Base-by-base conservation (phyloP, 2,888 invertebrate species). In the Athalia rosae region DNA sequence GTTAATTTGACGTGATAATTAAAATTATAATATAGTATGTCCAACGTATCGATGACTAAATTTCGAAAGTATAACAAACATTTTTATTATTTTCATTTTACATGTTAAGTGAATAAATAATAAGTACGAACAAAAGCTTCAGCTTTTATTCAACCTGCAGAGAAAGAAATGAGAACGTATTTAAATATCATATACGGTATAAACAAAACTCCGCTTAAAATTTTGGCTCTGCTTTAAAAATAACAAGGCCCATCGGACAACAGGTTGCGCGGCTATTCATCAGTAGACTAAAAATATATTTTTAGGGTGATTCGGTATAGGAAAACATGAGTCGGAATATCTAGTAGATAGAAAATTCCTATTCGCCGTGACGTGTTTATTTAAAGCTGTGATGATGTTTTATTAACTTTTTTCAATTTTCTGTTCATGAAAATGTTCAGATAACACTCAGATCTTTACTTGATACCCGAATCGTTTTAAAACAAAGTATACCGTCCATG, bases 71-170 rank as follows among this genome's bases (percentile, higher is more conserved):
- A 28, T 28, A 28, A 28, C 28, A 28, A 28, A 28, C 28, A 28
- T 63, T 41, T 71, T 58, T 71, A 43, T 45, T 71, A 71, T 71
- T 71, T 71, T 71, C 71, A 71, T 58, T 71, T 71, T 71, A 53
- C 67, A 69, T 69, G 53, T 69, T 56, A 69, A 69, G 43, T 6
- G 67, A 69, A 69, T 69, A 69, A 69, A 69, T 45, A 47, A 45
- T 66, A n/a, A 53, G 9, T 11, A n/a, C 43, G 11, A 62, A 43
- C 9, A 64, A 15, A 1, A 1, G 28, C 28, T 28, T 28, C 2
- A 28, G 28, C 28, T 28, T 28, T 28, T 28, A 28, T 28, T 28
- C 28, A 2, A 28, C 28, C 28, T 7, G 15, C 43, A 7, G 9
- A 3, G n/a, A 47, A 64, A 66, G 48, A 3, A 48, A 7, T 15